phyloP scores from a whole-genome alignment of 2,797 vertebrate genomes.

The Rallus crepitans region DNA sequence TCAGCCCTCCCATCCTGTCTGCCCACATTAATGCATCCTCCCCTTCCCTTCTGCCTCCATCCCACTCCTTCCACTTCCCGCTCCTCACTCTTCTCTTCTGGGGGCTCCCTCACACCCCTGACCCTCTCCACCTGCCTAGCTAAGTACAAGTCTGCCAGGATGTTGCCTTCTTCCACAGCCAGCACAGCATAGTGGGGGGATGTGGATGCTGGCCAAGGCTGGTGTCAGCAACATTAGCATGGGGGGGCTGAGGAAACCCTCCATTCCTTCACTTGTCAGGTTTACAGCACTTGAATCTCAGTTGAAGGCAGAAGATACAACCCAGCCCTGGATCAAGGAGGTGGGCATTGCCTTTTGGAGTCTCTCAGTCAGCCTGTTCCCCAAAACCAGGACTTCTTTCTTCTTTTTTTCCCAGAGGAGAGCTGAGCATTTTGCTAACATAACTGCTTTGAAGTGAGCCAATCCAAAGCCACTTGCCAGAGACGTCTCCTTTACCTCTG shows the following conservation, averaged over 20 bases:
- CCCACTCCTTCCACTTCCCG: not conserved
- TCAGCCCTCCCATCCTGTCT: not conserved
- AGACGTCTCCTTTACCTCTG: not conserved
- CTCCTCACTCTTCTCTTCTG: not conserved
- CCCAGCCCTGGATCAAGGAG: not conserved
- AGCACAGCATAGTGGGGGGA: not conserved
- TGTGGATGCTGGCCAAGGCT: not conserved
- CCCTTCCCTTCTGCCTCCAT: not conserved
- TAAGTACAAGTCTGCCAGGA: not conserved
- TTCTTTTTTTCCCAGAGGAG: not conserved
- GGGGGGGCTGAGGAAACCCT: not conserved
- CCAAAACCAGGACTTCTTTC: not conserved
- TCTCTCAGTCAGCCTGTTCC: not conserved
- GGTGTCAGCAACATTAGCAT: not conserved
- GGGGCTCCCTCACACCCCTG: not conserved
- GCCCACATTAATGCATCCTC: accelerated
- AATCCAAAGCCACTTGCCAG: not conserved
- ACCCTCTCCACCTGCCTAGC: not conserved
- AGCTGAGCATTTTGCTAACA: not conserved
- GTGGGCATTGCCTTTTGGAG: not conserved
- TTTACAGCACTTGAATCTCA: not conserved
- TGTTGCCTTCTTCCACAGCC: not conserved
- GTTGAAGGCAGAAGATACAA: not conserved
- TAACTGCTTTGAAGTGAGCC: not conserved
- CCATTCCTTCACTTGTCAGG: not conserved